These are phyloP conservation scores for Solenopsis fugax DNA, from an alignment of 1,140 invertebrate species.

Conservation along the genomic window DNA sequence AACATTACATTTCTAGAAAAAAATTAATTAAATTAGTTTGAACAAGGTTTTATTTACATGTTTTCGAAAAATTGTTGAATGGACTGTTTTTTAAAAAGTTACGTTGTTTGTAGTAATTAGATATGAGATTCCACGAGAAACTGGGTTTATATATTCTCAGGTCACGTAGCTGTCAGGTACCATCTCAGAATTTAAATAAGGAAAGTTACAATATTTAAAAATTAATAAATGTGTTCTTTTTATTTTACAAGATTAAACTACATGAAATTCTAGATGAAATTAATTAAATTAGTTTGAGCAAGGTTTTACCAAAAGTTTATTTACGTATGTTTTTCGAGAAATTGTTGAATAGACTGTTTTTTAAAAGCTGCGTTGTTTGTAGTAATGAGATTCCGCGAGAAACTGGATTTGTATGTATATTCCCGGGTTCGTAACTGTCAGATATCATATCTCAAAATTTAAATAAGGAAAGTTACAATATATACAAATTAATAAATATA, in stretches of 20 bases:
- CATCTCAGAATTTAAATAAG: conserved; percentile 5
- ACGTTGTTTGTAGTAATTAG: no score
- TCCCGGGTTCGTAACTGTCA: neutral
- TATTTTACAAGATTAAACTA: neutral
- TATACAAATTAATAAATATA: neutral
- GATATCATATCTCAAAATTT: conserved; percentile 5
- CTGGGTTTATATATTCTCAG: neutral
- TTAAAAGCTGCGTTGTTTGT: neutral
- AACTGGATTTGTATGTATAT: neutral
- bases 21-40: neutral
- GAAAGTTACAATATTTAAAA: neutral
- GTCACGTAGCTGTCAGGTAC: neutral
- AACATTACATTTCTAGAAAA: neutral
- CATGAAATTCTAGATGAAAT: neutral
- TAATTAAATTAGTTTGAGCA: neutral
- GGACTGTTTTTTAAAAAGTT: neutral
- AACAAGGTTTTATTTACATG: neutral
- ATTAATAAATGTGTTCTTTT: neutral
- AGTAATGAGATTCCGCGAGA: neutral
- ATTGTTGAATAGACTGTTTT: neutral
- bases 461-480: neutral
- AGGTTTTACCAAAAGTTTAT: neutral
- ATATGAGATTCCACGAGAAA: neutral
- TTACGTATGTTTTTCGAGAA: neutral
- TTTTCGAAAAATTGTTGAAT: neutral